Evolutionary conservation across 2,888 invertebrate species (phyloP), one percentile per base, ranked within the genome.

Genomic region (Nebria salina): DNA sequence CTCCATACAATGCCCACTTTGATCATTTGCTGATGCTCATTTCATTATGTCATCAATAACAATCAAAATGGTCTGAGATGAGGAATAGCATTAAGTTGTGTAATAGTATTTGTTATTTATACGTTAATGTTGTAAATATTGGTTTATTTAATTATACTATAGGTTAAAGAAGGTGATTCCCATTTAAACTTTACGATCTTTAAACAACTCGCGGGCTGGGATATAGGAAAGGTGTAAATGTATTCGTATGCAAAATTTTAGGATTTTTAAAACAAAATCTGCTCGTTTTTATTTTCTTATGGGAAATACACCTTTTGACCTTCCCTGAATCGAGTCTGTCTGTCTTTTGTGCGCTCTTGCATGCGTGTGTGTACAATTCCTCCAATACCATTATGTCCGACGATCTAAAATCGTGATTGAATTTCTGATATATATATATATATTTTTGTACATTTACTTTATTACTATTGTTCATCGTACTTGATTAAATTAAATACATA

Each of bases 41-140:
- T 54, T 54, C 54, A 54, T 54, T 54, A 54, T 54, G 54, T 54
- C 54, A 54, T 54, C 54, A 54, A 54, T 54, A 54, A 54, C 54
- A 54, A 54, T 54, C 54, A 54, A 54, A 54, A 54, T 54, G 4
- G 54, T 54, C 7, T 54, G 54, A 0, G 13, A 54, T 2, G 54
- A 6, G 13, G 54, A 54, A 54, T 54, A 11, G 54, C 4, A 54
- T 54, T 54, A 54, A 54, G 0, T 54, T 54, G 8, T 54, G 8
- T 54, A 54, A 54, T 8, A 54, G 54, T 54, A 54, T 54, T 54
- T 54, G 13, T 54, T 13, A 54, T 54, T 54, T 54, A 54, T 54
- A 13, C 54, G 54, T 54, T 11, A 11, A 54, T 54, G 13, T 4
- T 54, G 54, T 54, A 54, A 11, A 13, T 54, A 54, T 54, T 54